Conservation (phyloP, 2,797 vertebrate genomes). For the Gymnodraco acuticeps region DNA sequence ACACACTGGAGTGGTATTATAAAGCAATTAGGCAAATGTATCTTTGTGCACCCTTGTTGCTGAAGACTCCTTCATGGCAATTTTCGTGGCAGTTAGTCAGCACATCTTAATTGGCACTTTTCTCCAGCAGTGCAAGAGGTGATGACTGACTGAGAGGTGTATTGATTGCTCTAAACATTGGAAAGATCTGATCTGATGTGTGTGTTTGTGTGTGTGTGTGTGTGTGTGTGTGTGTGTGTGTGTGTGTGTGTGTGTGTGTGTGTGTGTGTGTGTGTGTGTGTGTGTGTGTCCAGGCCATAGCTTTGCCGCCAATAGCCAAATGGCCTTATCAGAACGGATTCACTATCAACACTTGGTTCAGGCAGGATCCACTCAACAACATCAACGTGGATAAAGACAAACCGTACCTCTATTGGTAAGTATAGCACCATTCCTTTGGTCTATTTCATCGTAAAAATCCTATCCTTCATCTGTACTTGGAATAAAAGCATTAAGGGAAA, state of each 20-base stretch:
- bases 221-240: too few species aligned
- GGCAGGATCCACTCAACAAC: conserved; percentile 99
- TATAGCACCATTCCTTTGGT: conserved; percentile 23
- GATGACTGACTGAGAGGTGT: conserved; percentile 28
- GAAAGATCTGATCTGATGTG: conserved; percentile 15
- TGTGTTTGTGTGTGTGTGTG: neutral
- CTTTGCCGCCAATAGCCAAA: conserved; percentile 98
- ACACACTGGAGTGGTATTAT: conserved; percentile 5
- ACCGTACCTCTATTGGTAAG: conserved; percentile 99
- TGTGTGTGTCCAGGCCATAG: conserved; percentile 89
- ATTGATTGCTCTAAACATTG: conserved; percentile 21
- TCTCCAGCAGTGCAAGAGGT: conserved; percentile 2
- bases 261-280: too few species aligned
- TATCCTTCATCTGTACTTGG: neutral
- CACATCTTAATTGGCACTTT: conserved; percentile 36
- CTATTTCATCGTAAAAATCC: neutral
- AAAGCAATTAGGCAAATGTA: neutral
- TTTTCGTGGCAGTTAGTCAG: conserved; percentile 23
- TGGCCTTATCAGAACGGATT: conserved; percentile 99
- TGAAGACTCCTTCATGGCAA: neutral
- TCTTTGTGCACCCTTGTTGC: conserved; percentile 1
- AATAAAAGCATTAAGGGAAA: neutral
- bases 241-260: too few species aligned
- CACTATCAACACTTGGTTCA: conserved; percentile 99
- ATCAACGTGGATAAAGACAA: conserved; percentile 99